Evolutionary conservation across 2,888 invertebrate species (phyloP).

Genomic region (Pristionchus fissidentatus): DNA sequence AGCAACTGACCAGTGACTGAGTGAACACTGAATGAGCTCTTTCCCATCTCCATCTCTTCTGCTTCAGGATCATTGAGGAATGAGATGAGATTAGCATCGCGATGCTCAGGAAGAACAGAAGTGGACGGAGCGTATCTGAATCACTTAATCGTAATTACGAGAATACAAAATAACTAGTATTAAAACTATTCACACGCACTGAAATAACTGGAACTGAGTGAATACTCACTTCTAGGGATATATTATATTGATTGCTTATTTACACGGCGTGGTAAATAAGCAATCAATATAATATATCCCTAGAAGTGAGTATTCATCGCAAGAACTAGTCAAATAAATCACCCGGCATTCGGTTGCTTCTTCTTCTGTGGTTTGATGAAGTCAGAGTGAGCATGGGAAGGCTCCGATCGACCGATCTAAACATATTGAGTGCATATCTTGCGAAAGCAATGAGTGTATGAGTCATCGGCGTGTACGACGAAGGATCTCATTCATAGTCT

Average conservation of each 20-base stretch:
- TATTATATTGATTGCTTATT: not conserved
- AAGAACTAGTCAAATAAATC: too few species aligned
- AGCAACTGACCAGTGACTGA: constrained; percentile 27
- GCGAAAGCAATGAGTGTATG: constrained; percentile 44
- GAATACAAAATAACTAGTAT: not conserved
- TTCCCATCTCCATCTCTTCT: constrained; percentile 38
- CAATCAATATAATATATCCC: not conserved
- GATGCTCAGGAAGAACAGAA: constrained; percentile 42
- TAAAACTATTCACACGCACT: not conserved
- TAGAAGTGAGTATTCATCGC: not conserved
- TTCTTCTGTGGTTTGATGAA: constrained; percentile 38
- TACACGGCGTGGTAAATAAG: not conserved
- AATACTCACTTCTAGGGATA: too few species aligned
- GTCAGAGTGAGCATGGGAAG: constrained; percentile 46
- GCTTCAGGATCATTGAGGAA: constrained; percentile 46
- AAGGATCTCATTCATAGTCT: not conserved
- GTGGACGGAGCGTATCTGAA: constrained; percentile 46
- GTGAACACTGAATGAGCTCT: constrained; percentile 28
- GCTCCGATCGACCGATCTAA: constrained; percentile 41
- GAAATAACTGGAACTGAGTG: not conserved
- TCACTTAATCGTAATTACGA: not conserved
- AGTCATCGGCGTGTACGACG: constrained; percentile 15
- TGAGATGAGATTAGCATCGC: constrained; percentile 47
- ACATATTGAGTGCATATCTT: constrained; percentile 6
- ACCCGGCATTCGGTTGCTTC: constrained; percentile 44